A percentile compares a stretch with the other conserved stretches of the same genome.
Evolutionary conservation across 2,888 invertebrate genomes (phyloP).

Genomic region (Clostera curtula): DNA sequence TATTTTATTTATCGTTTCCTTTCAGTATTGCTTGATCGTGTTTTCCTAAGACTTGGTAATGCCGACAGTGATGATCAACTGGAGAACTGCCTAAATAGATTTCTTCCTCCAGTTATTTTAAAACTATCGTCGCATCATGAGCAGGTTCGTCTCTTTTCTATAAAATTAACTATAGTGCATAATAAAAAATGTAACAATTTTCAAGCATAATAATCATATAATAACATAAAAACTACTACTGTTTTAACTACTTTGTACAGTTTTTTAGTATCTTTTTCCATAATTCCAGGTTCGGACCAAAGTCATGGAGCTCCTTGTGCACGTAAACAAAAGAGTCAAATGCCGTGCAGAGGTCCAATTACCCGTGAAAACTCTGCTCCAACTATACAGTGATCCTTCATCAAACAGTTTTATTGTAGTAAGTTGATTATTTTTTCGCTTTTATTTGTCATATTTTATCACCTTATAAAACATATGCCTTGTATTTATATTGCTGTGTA

Average conservation of each 20-base stretch:
- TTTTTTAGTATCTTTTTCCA: not conserved
- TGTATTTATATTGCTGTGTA: not conserved
- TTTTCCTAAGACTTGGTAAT: slow-evolving; percentile 90
- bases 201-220: too few species aligned
- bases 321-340: slow-evolving; percentile 92
- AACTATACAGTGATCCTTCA: slow-evolving; percentile 85
- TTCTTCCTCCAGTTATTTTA: slow-evolving; percentile 90
- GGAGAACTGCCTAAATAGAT: slow-evolving; percentile 84
- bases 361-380: slow-evolving; percentile 87
- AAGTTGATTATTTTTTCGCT: slow-evolving; percentile 38
- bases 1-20: too few species aligned
- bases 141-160: slow-evolving; percentile 69
- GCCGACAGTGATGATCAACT: slow-evolving; percentile 93
- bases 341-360: slow-evolving; percentile 88
- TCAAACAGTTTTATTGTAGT: slow-evolving; percentile 87
- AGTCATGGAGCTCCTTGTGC: slow-evolving; percentile 94
- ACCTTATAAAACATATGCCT: too few species aligned
- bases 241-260: not conserved
- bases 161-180: slow-evolving; percentile 38
- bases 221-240: not conserved
- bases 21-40: slow-evolving; percentile 89
- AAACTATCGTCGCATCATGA: slow-evolving; percentile 92
- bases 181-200: too few species aligned
- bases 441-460: not conserved
- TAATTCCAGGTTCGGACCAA: slow-evolving; percentile 72